A percentile compares a stretch with the other conserved stretches of the same genome.
phyloP scores from a whole-genome alignment of 2,797 vertebrate genomes.

The Antrozous pallidus region DNA sequence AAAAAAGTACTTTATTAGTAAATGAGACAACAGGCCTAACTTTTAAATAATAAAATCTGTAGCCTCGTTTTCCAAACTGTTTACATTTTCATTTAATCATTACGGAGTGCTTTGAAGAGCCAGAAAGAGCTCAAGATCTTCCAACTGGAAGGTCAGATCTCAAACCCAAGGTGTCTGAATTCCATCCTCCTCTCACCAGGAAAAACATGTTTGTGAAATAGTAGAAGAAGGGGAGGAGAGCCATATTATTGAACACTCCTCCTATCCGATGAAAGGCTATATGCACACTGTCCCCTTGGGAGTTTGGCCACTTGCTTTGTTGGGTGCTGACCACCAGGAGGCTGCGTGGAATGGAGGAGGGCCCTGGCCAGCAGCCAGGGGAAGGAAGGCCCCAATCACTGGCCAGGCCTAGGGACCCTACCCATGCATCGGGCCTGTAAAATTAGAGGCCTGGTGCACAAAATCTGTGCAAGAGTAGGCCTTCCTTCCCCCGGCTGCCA shows the following conservation, averaged over 20 bases:
- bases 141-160: not conserved
- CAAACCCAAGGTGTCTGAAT: slow-evolving; percentile 1
- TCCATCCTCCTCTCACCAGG: not conserved
- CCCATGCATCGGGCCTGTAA: too few relatives aligned
- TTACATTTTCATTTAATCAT: not conserved
- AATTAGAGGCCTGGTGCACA: too few relatives aligned
- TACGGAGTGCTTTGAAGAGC: not conserved
- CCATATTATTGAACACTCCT: not conserved
- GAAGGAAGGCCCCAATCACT: too few relatives aligned
- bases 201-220: not conserved
- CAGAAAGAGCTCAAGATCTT: not conserved
- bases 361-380: too few relatives aligned
- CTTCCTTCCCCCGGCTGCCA: too few relatives aligned
- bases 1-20: not conserved
- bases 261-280: too few relatives aligned
- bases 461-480: too few relatives aligned
- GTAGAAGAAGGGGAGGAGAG: not conserved
- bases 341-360: too few relatives aligned
- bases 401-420: too few relatives aligned
- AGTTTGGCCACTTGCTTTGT: too few relatives aligned
- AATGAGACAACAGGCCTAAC: not conserved
- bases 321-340: too few relatives aligned
- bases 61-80: not conserved
- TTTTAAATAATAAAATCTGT: not conserved
- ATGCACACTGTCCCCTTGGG: too few relatives aligned